Conservation (phyloP, 2,888 invertebrate genomes). For the Laspeyria flexula region DNA sequence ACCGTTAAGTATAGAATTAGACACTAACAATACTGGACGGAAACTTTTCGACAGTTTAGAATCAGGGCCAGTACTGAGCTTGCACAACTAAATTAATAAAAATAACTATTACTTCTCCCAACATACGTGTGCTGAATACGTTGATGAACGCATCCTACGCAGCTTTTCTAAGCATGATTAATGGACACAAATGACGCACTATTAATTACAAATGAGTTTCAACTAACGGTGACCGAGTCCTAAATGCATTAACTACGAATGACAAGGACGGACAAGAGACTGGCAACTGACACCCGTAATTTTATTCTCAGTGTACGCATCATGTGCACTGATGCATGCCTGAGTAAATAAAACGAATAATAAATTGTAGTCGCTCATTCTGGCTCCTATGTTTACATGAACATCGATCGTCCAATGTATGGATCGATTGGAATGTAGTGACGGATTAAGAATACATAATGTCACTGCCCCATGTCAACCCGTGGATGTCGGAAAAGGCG, state of each 20-base stretch:
- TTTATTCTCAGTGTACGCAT: slow-evolving; percentile 36
- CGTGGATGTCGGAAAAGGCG: no score
- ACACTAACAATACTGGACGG: no score
- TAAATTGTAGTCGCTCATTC: no score
- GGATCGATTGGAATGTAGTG: no score
- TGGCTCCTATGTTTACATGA: no score
- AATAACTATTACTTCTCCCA: no score
- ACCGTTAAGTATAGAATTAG: no score
- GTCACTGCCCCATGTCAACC: no score
- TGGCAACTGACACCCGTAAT: slow-evolving; percentile 46
- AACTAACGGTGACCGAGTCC: slow-evolving; percentile 49
- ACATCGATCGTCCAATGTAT: neutral
- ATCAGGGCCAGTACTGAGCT: no score
- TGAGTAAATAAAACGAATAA: slow-evolving; percentile 33
- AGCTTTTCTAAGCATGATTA: slow-evolving; percentile 35
- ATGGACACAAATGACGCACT: slow-evolving; percentile 39
- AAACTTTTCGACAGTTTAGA: no score
- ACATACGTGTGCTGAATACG: neutral
- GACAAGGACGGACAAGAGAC: slow-evolving; percentile 50
- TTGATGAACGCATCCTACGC: slow-evolving; percentile 22
- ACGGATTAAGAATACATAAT: no score
- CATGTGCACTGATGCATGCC: slow-evolving; percentile 19
- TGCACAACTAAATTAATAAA: no score
- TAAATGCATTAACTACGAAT: slow-evolving; percentile 53
- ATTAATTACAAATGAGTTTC: slow-evolving; percentile 51